phyloP scores from a whole-genome alignment of 2,113 vertebrate genomes.

The Choloepus hoffmanni region DNA sequence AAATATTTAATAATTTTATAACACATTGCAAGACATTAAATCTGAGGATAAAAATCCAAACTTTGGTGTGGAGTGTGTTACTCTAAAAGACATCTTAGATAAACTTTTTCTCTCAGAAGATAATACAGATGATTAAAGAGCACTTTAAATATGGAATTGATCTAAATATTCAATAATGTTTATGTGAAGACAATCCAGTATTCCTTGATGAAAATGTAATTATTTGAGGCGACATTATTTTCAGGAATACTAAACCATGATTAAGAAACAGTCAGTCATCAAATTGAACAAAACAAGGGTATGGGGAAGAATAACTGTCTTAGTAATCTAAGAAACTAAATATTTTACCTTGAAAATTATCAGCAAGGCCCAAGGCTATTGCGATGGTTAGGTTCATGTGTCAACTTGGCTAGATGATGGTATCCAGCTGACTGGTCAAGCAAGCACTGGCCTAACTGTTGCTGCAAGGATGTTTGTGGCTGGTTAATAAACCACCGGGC shows the following conservation, averaged over 20 bases:
- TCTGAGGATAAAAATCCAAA: conserved; percentile 44
- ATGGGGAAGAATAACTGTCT: conserved; percentile 20
- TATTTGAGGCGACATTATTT: conserved; percentile 16
- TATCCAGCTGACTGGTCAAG: no score
- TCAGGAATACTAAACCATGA: conserved; percentile 22
- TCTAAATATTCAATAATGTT: conserved; percentile 51
- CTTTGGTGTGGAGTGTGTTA: neutral
- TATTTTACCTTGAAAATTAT: conserved; percentile 39
- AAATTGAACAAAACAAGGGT: neutral
- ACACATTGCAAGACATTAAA: neutral
- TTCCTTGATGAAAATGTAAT: conserved; percentile 58
- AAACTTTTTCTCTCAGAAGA: neutral
- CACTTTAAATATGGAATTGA: conserved; percentile 31
- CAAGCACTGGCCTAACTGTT: no score
- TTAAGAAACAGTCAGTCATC: conserved; percentile 28
- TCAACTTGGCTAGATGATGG: no score
- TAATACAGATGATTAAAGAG: conserved; percentile 32
- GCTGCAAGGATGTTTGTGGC: no score
- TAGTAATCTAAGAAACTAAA: conserved; percentile 45
- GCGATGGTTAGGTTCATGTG: no score
- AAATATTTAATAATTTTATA: conserved; percentile 44
- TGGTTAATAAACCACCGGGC: no score
- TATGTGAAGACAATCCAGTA: neutral
- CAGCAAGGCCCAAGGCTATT: neutral
- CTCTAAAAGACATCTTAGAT: neutral